Evolutionary conservation across 53 echinoderm and acorn worm species (phyloP).

Genomic region (Antedon mediterranea): DNA sequence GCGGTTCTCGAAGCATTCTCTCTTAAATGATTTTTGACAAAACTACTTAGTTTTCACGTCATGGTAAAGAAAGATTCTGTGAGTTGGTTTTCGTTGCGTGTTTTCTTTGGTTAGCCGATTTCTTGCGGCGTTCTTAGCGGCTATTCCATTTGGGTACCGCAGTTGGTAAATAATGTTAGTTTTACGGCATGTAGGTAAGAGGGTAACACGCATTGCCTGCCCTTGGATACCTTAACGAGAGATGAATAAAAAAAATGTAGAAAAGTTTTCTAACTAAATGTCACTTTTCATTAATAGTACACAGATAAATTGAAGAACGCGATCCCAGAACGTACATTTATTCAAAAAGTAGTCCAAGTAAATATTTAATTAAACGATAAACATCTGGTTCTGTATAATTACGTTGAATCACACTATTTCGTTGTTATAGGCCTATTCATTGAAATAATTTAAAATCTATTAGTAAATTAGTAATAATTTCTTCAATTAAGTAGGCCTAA

Average conservation of each 20-base stretch:
- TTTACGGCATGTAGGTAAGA: background rate
- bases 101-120: slow-evolving; percentile 1
- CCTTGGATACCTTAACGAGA: background rate
- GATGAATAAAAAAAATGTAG: background rate
- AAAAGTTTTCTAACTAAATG: background rate
- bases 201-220: background rate
- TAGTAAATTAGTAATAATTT: no score
- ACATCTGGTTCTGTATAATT: no score
- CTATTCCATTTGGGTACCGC: background rate
- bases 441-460: no score
- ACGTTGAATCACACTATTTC: no score
- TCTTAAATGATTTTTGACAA: background rate
- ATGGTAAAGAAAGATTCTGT: background rate
- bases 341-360: no score
- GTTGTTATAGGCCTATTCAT: no score
- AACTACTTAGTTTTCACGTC: background rate
- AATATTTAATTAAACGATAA: no score
- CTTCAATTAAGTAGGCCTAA: no score
- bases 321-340: no score
- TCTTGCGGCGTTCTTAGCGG: background rate
- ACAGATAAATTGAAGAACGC: no score
- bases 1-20: background rate
- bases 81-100: background rate
- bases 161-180: background rate
- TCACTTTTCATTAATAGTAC: background rate